Base-by-base conservation (phyloP, 92 coral and sea anemone genomes). In the Meandrina meandrites region DNA sequence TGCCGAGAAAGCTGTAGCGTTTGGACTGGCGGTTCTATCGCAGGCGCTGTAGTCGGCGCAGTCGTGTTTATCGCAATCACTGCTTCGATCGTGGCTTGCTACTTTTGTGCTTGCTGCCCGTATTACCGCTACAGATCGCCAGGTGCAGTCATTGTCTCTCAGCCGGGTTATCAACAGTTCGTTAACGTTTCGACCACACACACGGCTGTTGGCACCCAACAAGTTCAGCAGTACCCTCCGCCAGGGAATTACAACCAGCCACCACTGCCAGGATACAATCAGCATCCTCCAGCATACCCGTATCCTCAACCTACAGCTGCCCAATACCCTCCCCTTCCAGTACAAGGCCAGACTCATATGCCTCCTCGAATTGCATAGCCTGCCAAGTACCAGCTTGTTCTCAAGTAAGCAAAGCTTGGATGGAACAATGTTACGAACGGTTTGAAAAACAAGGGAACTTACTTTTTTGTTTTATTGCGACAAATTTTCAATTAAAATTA, bases 101-200 rank as follows among this genome's bases (percentile, higher is more conserved):
- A 8, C 19, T 84, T 28, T 14, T 84, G 87, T 74, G 81, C 81
- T 21, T 84, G 87, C 16, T 84, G 87, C 27, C 87, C 87, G 53
- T 74, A 18, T 28, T 84, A 84, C 80, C 79, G 87, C 53, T 13
- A 57, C 21, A 73, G 87, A 31, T 36, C 76, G 4, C 9, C 70
- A 3, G 87, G 87, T 1, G 4, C 54, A 32, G 80, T 75, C 5
- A 51, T 84, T 13, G 58, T 73, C 1, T 14, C 48, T 6, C 79
- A 47, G 16, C 80, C 79, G 17, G 19, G 12, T 2, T 19, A 56
- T 37, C 79, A 50, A 34, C 66, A 19, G 53, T n/a, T 68, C 37
- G 77, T n/a, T n/a, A n/a, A n/a, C n/a, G n/a, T 82, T n/a, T n/a
- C n/a, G 22, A 45, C 87, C 3, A 50, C 79, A 14, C 75, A 64